Evolutionary conservation across 2,113 vertebrate genomes (phyloP).

Genomic region (Colinus virginianus): DNA sequence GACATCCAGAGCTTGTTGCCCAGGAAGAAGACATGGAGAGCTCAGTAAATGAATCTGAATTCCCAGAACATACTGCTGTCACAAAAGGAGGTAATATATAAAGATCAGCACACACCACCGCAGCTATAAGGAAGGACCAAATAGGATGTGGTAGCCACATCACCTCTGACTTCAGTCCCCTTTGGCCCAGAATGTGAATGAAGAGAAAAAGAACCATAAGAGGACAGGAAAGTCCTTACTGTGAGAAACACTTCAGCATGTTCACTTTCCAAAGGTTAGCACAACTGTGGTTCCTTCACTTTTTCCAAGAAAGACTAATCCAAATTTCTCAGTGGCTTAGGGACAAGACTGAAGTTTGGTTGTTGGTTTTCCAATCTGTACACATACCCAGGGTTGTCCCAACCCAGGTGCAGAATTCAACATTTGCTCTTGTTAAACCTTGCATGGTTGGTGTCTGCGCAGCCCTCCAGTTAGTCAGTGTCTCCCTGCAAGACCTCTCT

Average conservation of each 20-base stretch:
- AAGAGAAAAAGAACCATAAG: not conserved
- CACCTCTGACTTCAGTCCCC: not conserved
- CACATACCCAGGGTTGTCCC: not conserved
- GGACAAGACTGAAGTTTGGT: not conserved
- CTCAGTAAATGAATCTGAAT: not conserved
- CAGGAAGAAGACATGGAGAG: not conserved
- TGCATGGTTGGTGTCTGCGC: not conserved
- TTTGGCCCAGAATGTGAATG: not conserved
- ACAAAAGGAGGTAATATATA: not conserved
- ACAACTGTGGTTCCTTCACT: not conserved
- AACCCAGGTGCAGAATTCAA: not conserved
- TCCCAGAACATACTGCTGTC: not conserved
- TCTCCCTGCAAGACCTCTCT: not conserved
- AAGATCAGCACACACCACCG: not conserved
- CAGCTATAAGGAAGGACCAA: not conserved
- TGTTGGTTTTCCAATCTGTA: no score
- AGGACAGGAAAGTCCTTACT: fast-evolving
- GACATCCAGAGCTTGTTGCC: not conserved
- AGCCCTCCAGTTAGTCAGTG: not conserved
- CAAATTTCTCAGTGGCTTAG: fast-evolving
- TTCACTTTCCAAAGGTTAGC: not conserved
- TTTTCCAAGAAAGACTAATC: not conserved
- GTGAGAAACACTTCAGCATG: not conserved
- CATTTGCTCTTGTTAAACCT: not conserved
- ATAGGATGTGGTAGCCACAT: not conserved